A percentile compares a stretch with the other conserved stretches of the same genome.
These are phyloP conservation scores for Siniperca undulata DNA, from an alignment of 2,797 vertebrate species.

Conservation along the genomic window DNA sequence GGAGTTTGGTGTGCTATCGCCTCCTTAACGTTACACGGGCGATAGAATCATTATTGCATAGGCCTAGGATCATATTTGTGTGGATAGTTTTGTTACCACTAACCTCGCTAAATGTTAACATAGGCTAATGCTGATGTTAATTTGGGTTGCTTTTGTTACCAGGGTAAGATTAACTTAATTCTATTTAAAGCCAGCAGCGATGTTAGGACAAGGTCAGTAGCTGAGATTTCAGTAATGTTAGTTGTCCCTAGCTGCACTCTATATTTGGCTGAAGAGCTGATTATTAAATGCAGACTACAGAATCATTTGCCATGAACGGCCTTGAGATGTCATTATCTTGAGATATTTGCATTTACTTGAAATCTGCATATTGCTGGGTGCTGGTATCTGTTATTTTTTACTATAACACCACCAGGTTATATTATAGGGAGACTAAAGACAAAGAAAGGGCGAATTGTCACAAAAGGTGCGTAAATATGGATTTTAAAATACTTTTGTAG, in stretches of 20 bases:
- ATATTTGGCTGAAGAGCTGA: slow-evolving; percentile 3
- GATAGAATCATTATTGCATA: background rate
- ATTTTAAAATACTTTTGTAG: background rate
- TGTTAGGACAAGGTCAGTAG: slow-evolving; percentile 37
- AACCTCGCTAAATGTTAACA: background rate
- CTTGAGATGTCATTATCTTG: background rate
- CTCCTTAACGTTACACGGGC: background rate
- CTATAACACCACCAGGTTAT: background rate
- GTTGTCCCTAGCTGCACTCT: background rate
- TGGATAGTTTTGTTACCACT: background rate
- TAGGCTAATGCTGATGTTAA: background rate
- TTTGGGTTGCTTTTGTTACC: slow-evolving; percentile 34
- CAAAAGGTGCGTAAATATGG: background rate
- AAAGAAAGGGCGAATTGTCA: background rate
- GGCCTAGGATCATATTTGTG: background rate
- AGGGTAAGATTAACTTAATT: slow-evolving; percentile 35
- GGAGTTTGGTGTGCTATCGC: slow-evolving; percentile 19
- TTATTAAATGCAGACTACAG: background rate
- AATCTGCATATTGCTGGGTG: background rate
- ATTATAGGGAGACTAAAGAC: background rate
- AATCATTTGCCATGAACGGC: background rate
- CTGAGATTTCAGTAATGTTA: slow-evolving; percentile 20
- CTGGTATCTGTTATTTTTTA: background rate
- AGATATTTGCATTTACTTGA: background rate
- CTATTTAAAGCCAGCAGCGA: slow-evolving; percentile 46